Base-by-base conservation (phyloP, 2,888 invertebrate genomes). In the Tipula confusa region DNA sequence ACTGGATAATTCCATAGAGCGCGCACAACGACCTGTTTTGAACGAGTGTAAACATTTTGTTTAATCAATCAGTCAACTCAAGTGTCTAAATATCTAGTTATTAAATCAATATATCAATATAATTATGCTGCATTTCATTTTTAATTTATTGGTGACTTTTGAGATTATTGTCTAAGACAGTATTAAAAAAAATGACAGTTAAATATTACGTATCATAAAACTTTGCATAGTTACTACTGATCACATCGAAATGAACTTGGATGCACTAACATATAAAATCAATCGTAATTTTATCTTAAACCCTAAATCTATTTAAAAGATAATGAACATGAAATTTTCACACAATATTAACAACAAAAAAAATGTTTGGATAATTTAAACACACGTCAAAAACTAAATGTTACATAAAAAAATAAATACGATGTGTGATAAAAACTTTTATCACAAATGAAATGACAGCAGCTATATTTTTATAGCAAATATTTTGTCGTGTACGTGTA, bases 401-500 rank as follows among this genome's bases (percentile, higher is more conserved):
- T 38, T 15, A 33, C 18, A 33, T 18, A 82, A 36, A 38, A 15
- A 33, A 7, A 6, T 24, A 9, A n/a, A n/a, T n/a, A n/a, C n/a
- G n/a, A n/a, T n/a, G 24, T 15, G 1, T 64, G 64, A 64, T 64
- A 64, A 24, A 18, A 64, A 24, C n/a, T 64, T 64, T 18, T 64
- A 29, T 31, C 79, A 79, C 48, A 79, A 4, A 18, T 13, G 48
- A 83, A 31, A 15, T 9, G 82, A 15, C 24, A 43, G 2, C 82
- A 85, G 31, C 36, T 29, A 15, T 7, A 11, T 36, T 64, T 64
- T 18, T 64, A 43, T 18, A 15, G n/a, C 11, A 82, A 82, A 82
- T 2, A 86, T 81, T 38, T 1, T 82, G 29, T 83, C 80, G 48
- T 15, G 28, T 83, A 83, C 79, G 81, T 84, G 18, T 79, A 87